Evolutionary conservation across 23 tunicate genomes (phyloP).

Genomic region (Trididemnum miniatum): DNA sequence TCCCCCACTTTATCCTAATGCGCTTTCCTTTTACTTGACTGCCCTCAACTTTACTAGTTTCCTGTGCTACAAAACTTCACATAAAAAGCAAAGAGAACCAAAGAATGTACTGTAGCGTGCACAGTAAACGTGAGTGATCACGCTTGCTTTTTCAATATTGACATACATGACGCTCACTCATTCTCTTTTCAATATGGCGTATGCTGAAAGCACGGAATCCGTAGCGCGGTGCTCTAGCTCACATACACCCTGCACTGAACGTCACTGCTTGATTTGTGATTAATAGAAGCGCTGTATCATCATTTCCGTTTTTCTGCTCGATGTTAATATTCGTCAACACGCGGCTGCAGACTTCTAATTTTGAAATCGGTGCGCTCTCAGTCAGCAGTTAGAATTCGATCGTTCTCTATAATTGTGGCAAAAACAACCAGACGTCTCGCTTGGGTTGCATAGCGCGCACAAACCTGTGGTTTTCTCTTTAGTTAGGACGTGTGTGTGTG

Average conservation of each 20-base stretch:
- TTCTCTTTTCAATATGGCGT: constrained; percentile 9
- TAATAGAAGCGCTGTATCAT: not conserved
- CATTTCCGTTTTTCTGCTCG: not conserved
- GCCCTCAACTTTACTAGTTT: not conserved
- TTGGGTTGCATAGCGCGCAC: constrained; percentile 19
- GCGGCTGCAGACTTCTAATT: not conserved
- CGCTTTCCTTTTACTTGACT: not conserved
- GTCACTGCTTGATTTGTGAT: constrained; percentile 10
- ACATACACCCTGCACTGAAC: not conserved
- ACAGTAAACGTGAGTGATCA: constrained; percentile 1
- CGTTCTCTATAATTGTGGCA: constrained; percentile 19
- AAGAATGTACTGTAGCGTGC: constrained; percentile 10
- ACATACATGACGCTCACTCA: not conserved
- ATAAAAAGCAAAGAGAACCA: constrained; percentile 9
- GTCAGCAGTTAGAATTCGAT: not conserved
- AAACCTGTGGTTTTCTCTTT: constrained; percentile 6
- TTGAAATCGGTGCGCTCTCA: constrained; percentile 3
- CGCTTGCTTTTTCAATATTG: not conserved
- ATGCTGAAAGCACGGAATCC: not conserved
- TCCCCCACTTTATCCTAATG: not conserved
- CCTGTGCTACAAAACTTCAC: not conserved
- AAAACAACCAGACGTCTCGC: constrained; percentile 21
- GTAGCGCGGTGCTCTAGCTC: not conserved
- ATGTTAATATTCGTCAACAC: not conserved
- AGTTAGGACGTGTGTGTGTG: constrained; percentile 6